Evolutionary conservation across 2,888 invertebrate genomes (phyloP), one percentile per base, ranked within the genome.

Genomic region (Melanophora roralis): DNA sequence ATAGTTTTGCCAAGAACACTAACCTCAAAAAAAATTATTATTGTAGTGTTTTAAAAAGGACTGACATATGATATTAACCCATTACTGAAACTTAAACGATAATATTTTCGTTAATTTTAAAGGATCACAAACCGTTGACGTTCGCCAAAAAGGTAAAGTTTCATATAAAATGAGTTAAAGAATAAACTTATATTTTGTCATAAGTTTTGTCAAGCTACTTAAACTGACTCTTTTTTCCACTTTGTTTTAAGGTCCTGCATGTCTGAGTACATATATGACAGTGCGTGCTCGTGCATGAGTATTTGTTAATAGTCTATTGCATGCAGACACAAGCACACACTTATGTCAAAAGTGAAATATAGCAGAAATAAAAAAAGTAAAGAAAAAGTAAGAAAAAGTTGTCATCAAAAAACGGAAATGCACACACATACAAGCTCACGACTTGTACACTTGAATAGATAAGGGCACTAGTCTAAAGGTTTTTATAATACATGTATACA

Each of bases 141-240:
- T 6, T 27, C 6, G 6, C 3, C 3, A 27, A 27, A 27, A 27
- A 27, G 6, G 6, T 27, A 5, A 6, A 27, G 27, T 27, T 27
- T 27, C 3, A n/a, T n/a, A n/a, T n/a, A 6, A 27, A 27, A 27
- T 27, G 27, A 6, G 27, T n/a, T 16, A 14, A 19, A 21, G 12
- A 47, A 55, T 27, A 57, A 62, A 38, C 36, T 60, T 72, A 68
- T 60, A 62, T 49, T 23, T 16, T 62, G 71, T 67, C 78, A 73
- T 55, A 78, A 67, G 53, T 36, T 72, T 72, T 55, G 59, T 59
- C 53, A 72, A 65, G 55, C 72, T 34, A 67, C 47, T 60, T 60
- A 27, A 65, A 47, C 38, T 38, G 23, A 49, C 47, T 67, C 11
- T 11, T 34, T 32, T 45, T 32, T 23, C 34, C 23, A 14, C 43